Conservation (phyloP, 92 coral and sea anemone species). For the Paramuricea clavata region DNA sequence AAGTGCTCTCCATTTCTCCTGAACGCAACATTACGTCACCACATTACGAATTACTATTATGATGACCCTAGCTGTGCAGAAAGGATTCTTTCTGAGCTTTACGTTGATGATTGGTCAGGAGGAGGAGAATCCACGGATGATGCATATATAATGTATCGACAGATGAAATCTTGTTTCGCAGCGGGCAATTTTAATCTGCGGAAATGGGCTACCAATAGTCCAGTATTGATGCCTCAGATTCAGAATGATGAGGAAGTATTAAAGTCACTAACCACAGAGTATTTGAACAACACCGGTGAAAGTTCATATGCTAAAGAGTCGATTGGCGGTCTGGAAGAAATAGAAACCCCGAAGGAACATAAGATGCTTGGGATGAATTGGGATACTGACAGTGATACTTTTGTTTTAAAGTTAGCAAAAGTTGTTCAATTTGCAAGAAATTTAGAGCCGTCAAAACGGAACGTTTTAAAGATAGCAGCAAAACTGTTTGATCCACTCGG, state of each 20-base stretch:
- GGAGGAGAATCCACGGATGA: slow-evolving; percentile 58
- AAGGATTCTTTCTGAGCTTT: slow-evolving; percentile 47
- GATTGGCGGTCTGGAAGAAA: slow-evolving; percentile 60
- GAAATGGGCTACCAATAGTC: slow-evolving; percentile 69
- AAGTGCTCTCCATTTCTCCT: too few relatives aligned
- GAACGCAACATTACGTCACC: too few relatives aligned
- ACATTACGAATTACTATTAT: too few relatives aligned
- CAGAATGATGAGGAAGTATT: slow-evolving; percentile 13
- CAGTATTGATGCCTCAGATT: slow-evolving; percentile 54
- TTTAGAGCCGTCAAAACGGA: slow-evolving; percentile 59
- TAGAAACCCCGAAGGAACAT: too few relatives aligned
- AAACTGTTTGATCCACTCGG: slow-evolving; percentile 71
- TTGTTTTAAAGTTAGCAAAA: slow-evolving; percentile 44
- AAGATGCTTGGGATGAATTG: too few relatives aligned
- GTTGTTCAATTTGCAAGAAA: slow-evolving; percentile 33
- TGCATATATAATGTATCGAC: slow-evolving; percentile 37
- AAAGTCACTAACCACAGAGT: slow-evolving; percentile 9
- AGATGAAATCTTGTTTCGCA: slow-evolving; percentile 59
- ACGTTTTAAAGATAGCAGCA: slow-evolving; percentile 59
- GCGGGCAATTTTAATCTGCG: slow-evolving; percentile 70
- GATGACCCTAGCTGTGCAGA: slow-evolving; percentile 35
- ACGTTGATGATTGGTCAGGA: slow-evolving; percentile 70
- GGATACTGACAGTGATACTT: slow-evolving; percentile 50
- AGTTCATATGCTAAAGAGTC: slow-evolving; percentile 58
- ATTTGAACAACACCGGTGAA: too few relatives aligned